phyloP scores from a whole-genome alignment of 2,113 vertebrate genomes.

The Bos javanicus region DNA sequence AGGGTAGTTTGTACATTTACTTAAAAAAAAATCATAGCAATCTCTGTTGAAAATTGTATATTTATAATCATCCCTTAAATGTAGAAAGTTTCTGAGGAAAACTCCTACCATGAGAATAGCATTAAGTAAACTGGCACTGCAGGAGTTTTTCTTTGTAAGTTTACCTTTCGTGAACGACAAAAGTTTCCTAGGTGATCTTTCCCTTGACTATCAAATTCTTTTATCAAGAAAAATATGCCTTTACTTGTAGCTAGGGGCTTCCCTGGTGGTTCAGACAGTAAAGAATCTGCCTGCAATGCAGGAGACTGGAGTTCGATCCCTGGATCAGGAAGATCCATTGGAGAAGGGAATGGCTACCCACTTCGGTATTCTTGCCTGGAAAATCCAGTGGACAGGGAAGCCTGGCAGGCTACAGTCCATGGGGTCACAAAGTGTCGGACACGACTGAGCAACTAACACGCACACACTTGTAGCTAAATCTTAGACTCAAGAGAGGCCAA shows the following conservation, averaged over 20 bases:
- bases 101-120: not conserved
- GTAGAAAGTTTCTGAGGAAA: not conserved
- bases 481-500: not conserved
- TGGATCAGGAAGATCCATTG: not conserved
- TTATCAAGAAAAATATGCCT: not conserved
- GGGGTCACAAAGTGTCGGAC: not conserved
- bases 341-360: not conserved
- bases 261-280: not conserved
- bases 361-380: not conserved
- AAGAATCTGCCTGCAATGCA: not conserved
- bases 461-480: not conserved
- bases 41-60: not conserved
- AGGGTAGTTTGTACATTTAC: not conserved
- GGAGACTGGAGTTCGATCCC: not conserved
- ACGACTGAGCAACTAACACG: not conserved
- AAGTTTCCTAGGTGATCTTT: not conserved
- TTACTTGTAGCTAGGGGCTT: not conserved
- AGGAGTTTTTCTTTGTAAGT: not conserved
- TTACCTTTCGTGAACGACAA: not conserved
- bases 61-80: conserved; percentile 4
- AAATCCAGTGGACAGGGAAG: not conserved
- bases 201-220: not conserved
- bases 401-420: not conserved
- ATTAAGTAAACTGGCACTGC: not conserved
- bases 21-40: not conserved